Evolutionary conservation across 2,113 vertebrate genomes (phyloP).

Genomic region (Psophia crepitans): DNA sequence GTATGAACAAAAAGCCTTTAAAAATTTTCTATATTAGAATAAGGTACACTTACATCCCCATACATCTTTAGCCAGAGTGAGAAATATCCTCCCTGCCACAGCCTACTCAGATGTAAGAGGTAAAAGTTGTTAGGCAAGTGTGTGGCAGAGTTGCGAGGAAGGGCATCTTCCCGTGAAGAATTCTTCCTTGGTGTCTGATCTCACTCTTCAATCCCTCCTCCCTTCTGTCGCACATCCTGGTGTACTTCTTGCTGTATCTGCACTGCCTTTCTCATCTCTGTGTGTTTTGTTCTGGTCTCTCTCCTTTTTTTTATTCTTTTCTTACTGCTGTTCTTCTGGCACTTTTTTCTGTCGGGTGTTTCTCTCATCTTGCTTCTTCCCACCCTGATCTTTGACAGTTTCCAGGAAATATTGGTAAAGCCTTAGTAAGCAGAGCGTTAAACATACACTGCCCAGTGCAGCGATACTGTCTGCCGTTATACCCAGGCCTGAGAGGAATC

Average conservation of each 20-base stretch:
- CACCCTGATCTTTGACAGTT: neutral
- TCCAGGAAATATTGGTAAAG: neutral
- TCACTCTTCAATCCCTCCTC: neutral
- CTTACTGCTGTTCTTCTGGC: neutral
- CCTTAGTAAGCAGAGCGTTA: neutral
- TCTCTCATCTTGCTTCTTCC: neutral
- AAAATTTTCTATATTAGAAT: neutral
- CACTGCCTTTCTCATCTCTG: neutral
- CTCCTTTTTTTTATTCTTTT: neutral
- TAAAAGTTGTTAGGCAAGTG: neutral
- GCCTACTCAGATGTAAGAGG: neutral
- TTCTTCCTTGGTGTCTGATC: neutral
- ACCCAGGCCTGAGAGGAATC: neutral
- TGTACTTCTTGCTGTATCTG: neutral
- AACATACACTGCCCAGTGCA: neutral
- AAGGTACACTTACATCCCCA: neutral
- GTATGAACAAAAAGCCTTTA: neutral
- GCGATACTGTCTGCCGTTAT: neutral
- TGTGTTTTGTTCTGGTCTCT: neutral
- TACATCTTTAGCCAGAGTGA: neutral
- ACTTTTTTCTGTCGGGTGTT: neutral
- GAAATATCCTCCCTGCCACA: neutral
- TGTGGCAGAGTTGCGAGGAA: neutral
- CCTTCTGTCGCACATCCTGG: neutral
- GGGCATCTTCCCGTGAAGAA: neutral